Conservation (phyloP, 2,113 vertebrate genomes). For the Phrynocephalus versicolor region DNA sequence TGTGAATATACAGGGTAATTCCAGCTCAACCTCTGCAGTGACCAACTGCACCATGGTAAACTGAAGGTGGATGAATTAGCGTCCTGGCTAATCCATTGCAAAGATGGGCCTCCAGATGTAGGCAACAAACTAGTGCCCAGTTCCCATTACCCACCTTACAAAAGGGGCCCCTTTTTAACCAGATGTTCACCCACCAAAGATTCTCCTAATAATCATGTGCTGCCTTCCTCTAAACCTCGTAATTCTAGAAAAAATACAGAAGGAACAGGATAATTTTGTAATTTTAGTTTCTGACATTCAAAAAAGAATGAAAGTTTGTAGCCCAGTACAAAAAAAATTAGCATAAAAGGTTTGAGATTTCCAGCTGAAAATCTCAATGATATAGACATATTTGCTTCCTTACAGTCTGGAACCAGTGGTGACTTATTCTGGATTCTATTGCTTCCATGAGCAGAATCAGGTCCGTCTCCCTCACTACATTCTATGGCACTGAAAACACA, state of each 20-base stretch:
- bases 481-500: too few relatives aligned
- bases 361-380: too few relatives aligned
- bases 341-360: not conserved
- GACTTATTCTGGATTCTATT: not conserved
- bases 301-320: not conserved
- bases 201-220: not conserved
- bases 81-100: not conserved
- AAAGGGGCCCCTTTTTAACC: not conserved
- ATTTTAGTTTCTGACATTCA: not conserved
- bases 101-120: not conserved
- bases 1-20: not conserved
- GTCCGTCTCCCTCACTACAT: not conserved
- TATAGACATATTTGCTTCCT: not conserved
- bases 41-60: not conserved
- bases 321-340: not conserved
- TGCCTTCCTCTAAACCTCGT: not conserved
- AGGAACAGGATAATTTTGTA: not conserved
- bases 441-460: not conserved
- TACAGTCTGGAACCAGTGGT: not conserved
- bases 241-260: not conserved
- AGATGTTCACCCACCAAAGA: not conserved
- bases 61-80: not conserved
- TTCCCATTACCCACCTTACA: not conserved
- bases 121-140: not conserved
- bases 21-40: not conserved